Conservation (phyloP, 2,113 vertebrate genomes). For the Rissa tridactyla region DNA sequence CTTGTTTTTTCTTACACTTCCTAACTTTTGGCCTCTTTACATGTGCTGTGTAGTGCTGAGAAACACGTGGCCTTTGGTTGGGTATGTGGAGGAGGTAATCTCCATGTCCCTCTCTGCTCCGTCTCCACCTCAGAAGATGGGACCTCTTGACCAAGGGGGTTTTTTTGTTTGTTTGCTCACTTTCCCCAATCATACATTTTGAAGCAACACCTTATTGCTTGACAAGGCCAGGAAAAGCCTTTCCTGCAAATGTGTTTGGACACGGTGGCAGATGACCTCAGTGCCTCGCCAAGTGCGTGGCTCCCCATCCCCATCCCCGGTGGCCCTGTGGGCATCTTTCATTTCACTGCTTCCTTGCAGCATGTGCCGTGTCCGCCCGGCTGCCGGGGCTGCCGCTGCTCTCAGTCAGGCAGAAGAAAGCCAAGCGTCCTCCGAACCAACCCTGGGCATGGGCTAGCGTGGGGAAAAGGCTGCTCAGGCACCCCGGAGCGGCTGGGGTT, state of each 20-base stretch:
- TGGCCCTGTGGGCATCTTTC: background rate
- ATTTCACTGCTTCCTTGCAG: background rate
- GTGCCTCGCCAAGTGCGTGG: rapidly evolving
- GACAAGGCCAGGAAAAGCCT: background rate
- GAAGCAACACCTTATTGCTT: background rate
- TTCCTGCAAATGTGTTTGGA: background rate
- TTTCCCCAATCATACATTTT: background rate
- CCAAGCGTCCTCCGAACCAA: background rate
- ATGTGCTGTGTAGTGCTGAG: background rate
- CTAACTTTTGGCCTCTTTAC: background rate
- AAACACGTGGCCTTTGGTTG: background rate
- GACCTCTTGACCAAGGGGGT: background rate
- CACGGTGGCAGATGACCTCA: background rate
- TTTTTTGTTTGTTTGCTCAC: background rate
- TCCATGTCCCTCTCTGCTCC: background rate
- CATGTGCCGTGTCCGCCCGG: no score
- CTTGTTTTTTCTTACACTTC: background rate
- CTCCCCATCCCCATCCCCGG: background rate
- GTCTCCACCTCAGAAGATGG: background rate
- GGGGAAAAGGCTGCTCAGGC: background rate
- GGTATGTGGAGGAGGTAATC: background rate
- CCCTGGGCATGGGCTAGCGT: rapidly evolving
- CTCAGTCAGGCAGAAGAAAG: background rate
- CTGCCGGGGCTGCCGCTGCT: background rate
- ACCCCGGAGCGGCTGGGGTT: background rate